Base-by-base conservation (phyloP, 2,113 vertebrate species). In the Anoplopoma fimbria region DNA sequence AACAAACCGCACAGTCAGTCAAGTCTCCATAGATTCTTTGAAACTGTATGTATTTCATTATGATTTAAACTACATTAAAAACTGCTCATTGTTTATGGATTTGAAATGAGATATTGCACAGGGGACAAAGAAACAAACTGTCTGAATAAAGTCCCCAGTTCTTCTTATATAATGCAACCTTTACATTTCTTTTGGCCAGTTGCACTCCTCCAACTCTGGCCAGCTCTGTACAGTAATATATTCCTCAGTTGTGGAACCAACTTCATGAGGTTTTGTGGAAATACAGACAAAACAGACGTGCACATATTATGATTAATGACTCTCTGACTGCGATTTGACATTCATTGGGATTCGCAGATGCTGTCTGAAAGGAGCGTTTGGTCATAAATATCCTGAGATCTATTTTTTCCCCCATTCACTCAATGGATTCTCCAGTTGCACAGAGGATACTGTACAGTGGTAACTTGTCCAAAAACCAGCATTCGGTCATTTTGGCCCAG, bases 381-480 rank as follows among this genome's bases (percentile, higher is more conserved):
- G 38, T 23, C 27, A 80, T 64, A 75, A 80, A 84, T 85, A 86
- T 75, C 81, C 49, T 33, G 58, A 61, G 58, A 73, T 72, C 53
- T 83, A 75, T 65, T 83, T n/a, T 82, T 81, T 87, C 82, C 67
- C 23, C 77, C 85, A 60, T 85, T 89, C 53, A 58, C 81, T 80
- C 33, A 62, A 63, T 70, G 53, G 81, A 87, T 49, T 70, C 80
- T 82, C 29, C 75, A 38, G 57, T 60, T 74, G 65, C 68, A 82
- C 23, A 33, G 9, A 63, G 27, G 0, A 36, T 2, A 74, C 21
- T 62, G 64, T 65, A 55, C 36, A 33, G 57, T 4, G 47, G 47
- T 34, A 61, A 82, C 75, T 91, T n/a, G 86, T 87, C 87, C 87
- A 78, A 78, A 81, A 75, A 76, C 75, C 76, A 67, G 64, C 33